Conservation (phyloP, 1,140 invertebrate genomes). For the Helicoverpa armigera region DNA sequence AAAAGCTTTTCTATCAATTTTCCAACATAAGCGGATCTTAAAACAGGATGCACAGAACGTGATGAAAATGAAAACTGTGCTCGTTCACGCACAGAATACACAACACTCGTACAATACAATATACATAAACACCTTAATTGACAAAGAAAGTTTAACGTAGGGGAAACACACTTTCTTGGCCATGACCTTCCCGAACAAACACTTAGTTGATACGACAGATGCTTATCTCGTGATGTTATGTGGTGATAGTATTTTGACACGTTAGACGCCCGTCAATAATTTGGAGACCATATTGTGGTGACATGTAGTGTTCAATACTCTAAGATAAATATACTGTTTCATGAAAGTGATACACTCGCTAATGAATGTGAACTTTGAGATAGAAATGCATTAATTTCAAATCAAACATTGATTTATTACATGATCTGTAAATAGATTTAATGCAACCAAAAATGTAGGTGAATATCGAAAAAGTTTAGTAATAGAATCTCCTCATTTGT, state of each 20-base stretch:
- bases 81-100: not conserved
- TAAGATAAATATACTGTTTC: too few relatives aligned
- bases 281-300: not conserved
- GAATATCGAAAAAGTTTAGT: too few relatives aligned
- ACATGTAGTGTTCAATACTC: not conserved
- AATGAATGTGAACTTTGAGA: too few relatives aligned
- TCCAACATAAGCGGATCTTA: constrained; percentile 30
- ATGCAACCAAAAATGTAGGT: too few relatives aligned
- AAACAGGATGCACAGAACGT: constrained; percentile 34
- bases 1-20: not conserved
- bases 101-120: not conserved
- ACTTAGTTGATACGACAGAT: constrained; percentile 12
- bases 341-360: too few relatives aligned
- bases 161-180: constrained; percentile 34
- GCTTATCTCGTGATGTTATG: not conserved
- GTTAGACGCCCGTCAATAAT: not conserved
- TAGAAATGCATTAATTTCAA: too few relatives aligned
- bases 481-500: too few relatives aligned
- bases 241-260: constrained; percentile 15
- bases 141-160: constrained; percentile 36
- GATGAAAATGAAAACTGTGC: constrained; percentile 31
- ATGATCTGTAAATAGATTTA: too few relatives aligned
- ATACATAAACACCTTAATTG: constrained; percentile 34
- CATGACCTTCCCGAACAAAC: constrained; percentile 30
- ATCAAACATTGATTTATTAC: too few relatives aligned